These are phyloP conservation scores for Ophonus ardosiacus DNA, from an alignment of 2,888 invertebrate species.

Conservation along the genomic window DNA sequence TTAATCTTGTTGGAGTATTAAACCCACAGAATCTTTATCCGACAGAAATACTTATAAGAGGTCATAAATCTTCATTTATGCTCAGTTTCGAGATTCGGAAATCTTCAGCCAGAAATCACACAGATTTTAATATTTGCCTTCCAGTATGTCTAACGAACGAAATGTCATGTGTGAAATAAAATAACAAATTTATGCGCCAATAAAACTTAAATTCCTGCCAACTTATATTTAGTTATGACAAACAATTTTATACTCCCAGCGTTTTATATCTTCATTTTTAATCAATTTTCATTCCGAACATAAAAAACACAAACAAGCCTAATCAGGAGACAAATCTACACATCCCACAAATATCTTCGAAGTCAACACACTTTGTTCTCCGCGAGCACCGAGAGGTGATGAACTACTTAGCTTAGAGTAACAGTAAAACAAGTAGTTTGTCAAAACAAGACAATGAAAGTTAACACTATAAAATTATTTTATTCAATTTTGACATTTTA, in stretches of 20 bases:
- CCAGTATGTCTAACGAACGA: conserved; percentile 3
- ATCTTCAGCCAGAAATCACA: conserved; percentile 17
- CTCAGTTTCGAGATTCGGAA: neutral
- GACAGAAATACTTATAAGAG: neutral
- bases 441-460: no score
- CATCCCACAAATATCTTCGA: conserved; percentile 24
- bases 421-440: neutral
- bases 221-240: conserved; percentile 48
- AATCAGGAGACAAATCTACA: conserved; percentile 21
- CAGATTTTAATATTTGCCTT: conserved; percentile 14
- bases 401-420: neutral
- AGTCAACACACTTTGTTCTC: conserved; percentile 22
- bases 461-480: no score
- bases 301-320: conserved; percentile 37
- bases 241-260: conserved; percentile 37
- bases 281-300: conserved; percentile 44
- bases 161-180: conserved; percentile 40
- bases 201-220: conserved; percentile 47
- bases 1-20: neutral
- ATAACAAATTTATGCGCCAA: conserved; percentile 36
- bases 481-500: no score
- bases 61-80: conserved; percentile 8
- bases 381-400: neutral
- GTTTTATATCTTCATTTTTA: conserved; percentile 54
- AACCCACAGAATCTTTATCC: neutral